Percentiles rank a stretch among this genome's conserved stretches.
Conservation (phyloP, 2,797 vertebrate species). For the Dipus sagitta region DNA sequence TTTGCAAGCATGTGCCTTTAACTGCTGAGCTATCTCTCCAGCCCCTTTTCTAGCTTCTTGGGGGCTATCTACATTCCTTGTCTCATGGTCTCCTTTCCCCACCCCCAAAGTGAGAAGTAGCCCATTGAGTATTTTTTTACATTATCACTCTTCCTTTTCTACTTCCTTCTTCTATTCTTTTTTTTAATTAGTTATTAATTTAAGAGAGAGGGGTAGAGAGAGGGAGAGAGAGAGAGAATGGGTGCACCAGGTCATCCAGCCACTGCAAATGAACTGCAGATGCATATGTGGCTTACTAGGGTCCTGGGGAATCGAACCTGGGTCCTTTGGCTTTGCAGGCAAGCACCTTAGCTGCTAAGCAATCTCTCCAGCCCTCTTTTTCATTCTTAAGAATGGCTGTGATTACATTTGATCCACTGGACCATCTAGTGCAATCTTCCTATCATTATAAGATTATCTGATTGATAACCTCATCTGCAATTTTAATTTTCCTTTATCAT, state of each 20-base stretch:
- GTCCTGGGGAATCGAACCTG: no score
- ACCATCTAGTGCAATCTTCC: not conserved
- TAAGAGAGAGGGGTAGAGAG: no score
- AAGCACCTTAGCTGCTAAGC: no score
- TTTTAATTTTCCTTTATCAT: not conserved
- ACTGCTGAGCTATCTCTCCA: no score
- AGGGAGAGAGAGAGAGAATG: no score
- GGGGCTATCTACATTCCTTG: not conserved
- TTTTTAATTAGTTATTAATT: no score
- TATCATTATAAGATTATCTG: not conserved
- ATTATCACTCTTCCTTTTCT: not conserved
- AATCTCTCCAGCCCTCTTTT: no score
- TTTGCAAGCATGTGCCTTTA: no score
- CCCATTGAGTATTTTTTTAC: not conserved
- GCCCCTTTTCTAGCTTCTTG: not conserved
- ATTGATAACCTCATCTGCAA: not conserved
- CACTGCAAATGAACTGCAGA: no score
- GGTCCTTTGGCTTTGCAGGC: no score
- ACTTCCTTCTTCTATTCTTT: not conserved
- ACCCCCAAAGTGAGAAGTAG: not conserved
- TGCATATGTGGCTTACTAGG: no score
- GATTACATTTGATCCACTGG: not conserved
- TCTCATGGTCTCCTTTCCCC: not conserved
- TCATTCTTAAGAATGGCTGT: slow-evolving; percentile 28
- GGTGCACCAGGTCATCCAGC: no score